Conservation (phyloP, 2,888 invertebrate genomes). For the Phytoseiulus persimilis region DNA sequence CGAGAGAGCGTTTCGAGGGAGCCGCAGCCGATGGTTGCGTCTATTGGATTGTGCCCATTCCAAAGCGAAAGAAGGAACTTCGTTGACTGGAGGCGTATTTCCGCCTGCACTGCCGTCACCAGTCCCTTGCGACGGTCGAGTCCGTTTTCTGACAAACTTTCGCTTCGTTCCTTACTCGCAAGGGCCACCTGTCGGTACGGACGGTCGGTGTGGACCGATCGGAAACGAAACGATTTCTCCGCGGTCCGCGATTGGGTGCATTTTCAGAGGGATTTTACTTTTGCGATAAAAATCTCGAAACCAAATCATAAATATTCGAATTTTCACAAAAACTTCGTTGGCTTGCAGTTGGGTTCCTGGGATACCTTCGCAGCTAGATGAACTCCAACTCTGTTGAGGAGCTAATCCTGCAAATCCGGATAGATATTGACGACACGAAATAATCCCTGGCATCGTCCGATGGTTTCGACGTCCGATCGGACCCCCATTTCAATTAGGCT, state of each 20-base stretch:
- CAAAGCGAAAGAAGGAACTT: too few species aligned
- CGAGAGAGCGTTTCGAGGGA: not conserved
- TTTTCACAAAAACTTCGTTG: not conserved
- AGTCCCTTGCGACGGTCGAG: too few species aligned
- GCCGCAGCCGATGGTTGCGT: not conserved
- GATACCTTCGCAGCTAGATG: not conserved
- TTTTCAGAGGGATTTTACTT: too few species aligned
- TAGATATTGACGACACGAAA: slow-evolving; percentile 7
- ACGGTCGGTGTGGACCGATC: too few species aligned
- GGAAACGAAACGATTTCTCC: slow-evolving; percentile 10
- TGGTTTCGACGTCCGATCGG: not conserved
- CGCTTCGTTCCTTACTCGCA: too few species aligned
- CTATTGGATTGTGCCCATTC: not conserved
- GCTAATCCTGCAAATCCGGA: not conserved
- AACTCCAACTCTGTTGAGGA: slow-evolving; percentile 8
- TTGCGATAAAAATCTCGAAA: too few species aligned
- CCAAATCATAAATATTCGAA: too few species aligned
- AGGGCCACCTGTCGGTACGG: too few species aligned
- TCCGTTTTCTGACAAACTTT: too few species aligned
- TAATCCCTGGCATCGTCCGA: not conserved
- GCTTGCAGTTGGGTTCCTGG: not conserved
- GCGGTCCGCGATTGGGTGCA: too few species aligned
- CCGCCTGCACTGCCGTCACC: too few species aligned
- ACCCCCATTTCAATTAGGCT: not conserved
- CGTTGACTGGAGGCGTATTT: too few species aligned